phyloP scores from a whole-genome alignment of 2,888 invertebrate species.

The Cheiracanthium punctorium region DNA sequence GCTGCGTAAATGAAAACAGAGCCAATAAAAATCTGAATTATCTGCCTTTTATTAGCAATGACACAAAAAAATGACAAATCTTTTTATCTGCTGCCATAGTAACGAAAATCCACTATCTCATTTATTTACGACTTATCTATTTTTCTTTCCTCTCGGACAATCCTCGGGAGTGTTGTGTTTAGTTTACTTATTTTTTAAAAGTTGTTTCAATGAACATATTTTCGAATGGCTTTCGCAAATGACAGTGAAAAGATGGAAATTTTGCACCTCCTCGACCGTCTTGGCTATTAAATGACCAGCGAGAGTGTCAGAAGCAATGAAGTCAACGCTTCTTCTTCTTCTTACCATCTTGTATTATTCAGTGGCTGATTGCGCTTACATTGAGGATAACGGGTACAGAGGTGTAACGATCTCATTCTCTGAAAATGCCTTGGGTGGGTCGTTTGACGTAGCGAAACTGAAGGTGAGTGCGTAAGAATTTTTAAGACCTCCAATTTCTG shows the following conservation, averaged over 20 bases:
- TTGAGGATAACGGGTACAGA: constrained; percentile 42
- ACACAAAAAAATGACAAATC: background rate
- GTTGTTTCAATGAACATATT: too few relatives aligned
- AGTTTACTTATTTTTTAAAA: background rate
- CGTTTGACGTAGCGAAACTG: constrained; percentile 25
- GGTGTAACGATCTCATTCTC: constrained; percentile 50
- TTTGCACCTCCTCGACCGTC: too few relatives aligned
- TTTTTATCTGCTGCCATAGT: constrained; percentile 44
- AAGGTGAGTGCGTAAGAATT: constrained; percentile 32
- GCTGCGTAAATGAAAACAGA: too few relatives aligned
- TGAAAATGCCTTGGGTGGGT: background rate
- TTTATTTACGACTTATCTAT: constrained; percentile 44
- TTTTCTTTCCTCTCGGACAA: background rate
- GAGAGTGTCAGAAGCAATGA: too few relatives aligned
- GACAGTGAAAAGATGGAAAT: too few relatives aligned
- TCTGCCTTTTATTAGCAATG: background rate
- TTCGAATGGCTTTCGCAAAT: too few relatives aligned
- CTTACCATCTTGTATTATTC: background rate
- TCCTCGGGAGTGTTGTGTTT: background rate
- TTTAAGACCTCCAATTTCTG: too few relatives aligned
- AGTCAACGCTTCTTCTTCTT: too few relatives aligned
- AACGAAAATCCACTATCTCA: constrained; percentile 36
- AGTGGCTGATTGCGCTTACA: background rate
- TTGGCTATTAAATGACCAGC: too few relatives aligned
- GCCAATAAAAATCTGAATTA: background rate